phyloP scores from a whole-genome alignment of 2,113 vertebrate genomes.

The Lampris incognitus region DNA sequence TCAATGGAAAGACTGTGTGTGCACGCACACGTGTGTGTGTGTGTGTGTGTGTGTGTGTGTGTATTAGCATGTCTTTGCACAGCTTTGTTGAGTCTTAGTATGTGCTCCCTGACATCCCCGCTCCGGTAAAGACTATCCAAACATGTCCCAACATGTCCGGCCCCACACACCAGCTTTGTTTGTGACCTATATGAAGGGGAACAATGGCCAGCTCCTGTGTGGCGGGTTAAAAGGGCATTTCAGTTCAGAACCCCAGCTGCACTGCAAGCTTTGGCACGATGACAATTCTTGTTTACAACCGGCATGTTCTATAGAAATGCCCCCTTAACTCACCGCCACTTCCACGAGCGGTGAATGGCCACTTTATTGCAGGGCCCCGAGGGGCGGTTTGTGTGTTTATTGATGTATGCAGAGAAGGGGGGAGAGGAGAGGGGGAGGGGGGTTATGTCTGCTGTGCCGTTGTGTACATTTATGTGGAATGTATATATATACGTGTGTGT shows the following conservation, averaged over 20 bases:
- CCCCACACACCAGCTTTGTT: constrained; percentile 67
- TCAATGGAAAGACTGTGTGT: constrained; percentile 7
- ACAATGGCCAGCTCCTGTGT: constrained; percentile 74
- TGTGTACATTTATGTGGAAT: neutral
- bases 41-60: neutral
- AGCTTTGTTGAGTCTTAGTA: constrained; percentile 30
- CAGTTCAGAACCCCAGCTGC: constrained; percentile 61
- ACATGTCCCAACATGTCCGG: constrained; percentile 71
- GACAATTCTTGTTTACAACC: constrained; percentile 51
- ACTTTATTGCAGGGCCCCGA: neutral
- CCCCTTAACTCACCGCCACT: neutral
- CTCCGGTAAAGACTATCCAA: constrained; percentile 51
- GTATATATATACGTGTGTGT: constrained; percentile 9
- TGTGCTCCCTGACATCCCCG: constrained; percentile 30
- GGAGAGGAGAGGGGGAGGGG: neutral
- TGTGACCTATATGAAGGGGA: constrained; percentile 55
- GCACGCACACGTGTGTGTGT: neutral
- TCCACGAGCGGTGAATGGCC: constrained; percentile 2
- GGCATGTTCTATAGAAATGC: constrained; percentile 27
- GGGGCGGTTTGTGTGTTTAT: neutral
- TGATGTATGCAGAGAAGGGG: neutral
- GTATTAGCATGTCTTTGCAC: neutral
- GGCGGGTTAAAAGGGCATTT: constrained; percentile 67
- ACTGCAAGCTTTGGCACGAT: constrained; percentile 54
- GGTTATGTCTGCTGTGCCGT: too few species aligned